A percentile compares a stretch with the other conserved stretches of the same genome.
These are phyloP conservation scores for Chrysogorgia sp. DNA, from an alignment of 92 coral and sea anemone genomes.

Conservation along the genomic window DNA sequence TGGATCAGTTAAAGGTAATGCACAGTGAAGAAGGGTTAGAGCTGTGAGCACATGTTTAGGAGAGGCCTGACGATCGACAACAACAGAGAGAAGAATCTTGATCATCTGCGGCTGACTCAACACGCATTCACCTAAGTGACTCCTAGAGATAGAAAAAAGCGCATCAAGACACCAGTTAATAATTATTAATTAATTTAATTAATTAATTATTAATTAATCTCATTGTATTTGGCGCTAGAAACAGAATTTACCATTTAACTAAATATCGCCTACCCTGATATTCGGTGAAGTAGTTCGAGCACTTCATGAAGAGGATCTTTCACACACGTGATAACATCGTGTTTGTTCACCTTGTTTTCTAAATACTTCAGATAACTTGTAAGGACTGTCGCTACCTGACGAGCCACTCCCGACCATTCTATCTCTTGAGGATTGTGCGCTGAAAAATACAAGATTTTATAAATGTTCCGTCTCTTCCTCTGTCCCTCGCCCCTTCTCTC, in stretches of 20 bases:
- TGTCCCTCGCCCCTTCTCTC: too few species aligned
- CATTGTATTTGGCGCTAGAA: too few species aligned
- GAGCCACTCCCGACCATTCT: slow-evolving; percentile 96
- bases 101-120: slow-evolving; percentile 87
- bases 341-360: slow-evolving; percentile 62
- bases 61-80: slow-evolving; percentile 85
- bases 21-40: slow-evolving; percentile 80
- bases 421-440: slow-evolving; percentile 81
- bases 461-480: neutral
- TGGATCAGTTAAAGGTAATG: slow-evolving; percentile 83
- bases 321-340: slow-evolving; percentile 49
- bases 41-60: slow-evolving; percentile 86
- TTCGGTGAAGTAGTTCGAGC: slow-evolving; percentile 77
- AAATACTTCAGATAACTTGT: slow-evolving; percentile 74
- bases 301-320: slow-evolving; percentile 83
- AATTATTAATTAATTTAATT: neutral
- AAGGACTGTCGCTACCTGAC: slow-evolving; percentile 87
- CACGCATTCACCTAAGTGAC: slow-evolving; percentile 90
- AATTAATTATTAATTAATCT: neutral
- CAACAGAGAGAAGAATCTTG: slow-evolving; percentile 85
- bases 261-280: slow-evolving; percentile 67
- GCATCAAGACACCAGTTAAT: neutral
- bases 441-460: slow-evolving; percentile 1
- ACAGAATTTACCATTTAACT: too few species aligned
- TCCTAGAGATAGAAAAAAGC: slow-evolving; percentile 50